A percentile compares a stretch with the other conserved stretches of the same genome.
Evolutionary conservation across 2,113 vertebrate species (phyloP).

Genomic region (Baryphthengus martii): DNA sequence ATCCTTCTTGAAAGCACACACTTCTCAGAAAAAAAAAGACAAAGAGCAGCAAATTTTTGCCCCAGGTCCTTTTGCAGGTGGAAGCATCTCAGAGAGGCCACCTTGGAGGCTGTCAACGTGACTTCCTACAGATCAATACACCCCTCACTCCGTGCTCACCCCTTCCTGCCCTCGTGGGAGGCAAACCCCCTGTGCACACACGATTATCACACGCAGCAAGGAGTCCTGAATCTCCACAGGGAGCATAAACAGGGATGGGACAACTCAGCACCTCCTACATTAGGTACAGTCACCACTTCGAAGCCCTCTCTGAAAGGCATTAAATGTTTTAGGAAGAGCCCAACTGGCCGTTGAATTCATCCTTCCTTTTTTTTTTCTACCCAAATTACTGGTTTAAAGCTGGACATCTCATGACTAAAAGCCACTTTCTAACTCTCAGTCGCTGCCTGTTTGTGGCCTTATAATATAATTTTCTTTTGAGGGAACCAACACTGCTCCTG

Average conservation of each 20-base stretch:
- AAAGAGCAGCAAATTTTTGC: neutral
- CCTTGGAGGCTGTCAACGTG: neutral
- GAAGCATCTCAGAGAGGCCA: neutral
- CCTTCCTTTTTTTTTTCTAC: neutral
- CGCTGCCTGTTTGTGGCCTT: neutral
- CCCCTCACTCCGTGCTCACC: neutral
- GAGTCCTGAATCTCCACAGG: neutral
- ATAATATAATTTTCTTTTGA: neutral
- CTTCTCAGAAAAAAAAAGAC: neutral
- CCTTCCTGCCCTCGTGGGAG: neutral
- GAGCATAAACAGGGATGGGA: neutral
- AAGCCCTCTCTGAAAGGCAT: neutral
- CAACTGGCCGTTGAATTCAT: neutral
- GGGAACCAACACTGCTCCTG: neutral
- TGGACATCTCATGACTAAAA: neutral
- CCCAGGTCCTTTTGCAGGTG: neutral
- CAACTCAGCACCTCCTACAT: neutral
- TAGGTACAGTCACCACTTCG: neutral
- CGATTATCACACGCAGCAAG: neutral
- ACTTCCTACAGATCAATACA: neutral
- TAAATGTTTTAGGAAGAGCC: neutral
- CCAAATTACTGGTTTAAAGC: neutral
- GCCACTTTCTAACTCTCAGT: neutral
- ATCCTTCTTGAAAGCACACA: rapidly evolving
- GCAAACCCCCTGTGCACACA: neutral